A percentile compares a stretch with the other conserved stretches of the same genome.
phyloP scores from a whole-genome alignment of 2,113 vertebrate species.

The Tachuris rubrigastra region DNA sequence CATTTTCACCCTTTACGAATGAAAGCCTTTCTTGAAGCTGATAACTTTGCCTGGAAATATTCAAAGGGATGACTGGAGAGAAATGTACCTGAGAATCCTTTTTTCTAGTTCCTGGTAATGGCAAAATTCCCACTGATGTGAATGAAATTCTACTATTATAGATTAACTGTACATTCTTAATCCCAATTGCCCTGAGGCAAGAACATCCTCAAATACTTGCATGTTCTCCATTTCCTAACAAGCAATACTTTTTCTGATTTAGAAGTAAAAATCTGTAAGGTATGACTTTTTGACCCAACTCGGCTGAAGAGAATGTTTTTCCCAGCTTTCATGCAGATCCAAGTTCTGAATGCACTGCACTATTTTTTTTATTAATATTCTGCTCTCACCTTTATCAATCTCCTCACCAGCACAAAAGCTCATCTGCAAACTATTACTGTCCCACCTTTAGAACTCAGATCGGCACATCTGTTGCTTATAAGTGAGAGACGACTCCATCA shows the following conservation, averaged over 20 bases:
- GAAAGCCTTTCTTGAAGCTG: background rate
- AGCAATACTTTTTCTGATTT: background rate
- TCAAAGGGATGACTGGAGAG: background rate
- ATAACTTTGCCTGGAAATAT: background rate
- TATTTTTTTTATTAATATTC: background rate
- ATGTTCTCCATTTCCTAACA: constrained; percentile 12
- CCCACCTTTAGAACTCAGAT: background rate
- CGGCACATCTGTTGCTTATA: background rate
- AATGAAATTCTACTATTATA: background rate
- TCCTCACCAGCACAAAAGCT: background rate
- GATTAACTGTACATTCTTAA: background rate
- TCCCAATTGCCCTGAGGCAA: background rate
- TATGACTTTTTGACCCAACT: constrained; percentile 3
- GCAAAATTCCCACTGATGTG: background rate
- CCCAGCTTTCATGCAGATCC: background rate
- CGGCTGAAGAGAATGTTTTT: background rate
- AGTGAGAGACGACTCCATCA: background rate
- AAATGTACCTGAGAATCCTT: background rate
- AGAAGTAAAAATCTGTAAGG: background rate
- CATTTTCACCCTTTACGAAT: background rate
- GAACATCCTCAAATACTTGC: background rate
- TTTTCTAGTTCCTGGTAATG: background rate
- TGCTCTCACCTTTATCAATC: background rate
- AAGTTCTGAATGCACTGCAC: background rate
- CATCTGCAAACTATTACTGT: background rate